Evolutionary conservation across 2,888 invertebrate genomes (phyloP), one percentile per base, ranked within the genome.

Genomic region (Eupithecia subumbrata): DNA sequence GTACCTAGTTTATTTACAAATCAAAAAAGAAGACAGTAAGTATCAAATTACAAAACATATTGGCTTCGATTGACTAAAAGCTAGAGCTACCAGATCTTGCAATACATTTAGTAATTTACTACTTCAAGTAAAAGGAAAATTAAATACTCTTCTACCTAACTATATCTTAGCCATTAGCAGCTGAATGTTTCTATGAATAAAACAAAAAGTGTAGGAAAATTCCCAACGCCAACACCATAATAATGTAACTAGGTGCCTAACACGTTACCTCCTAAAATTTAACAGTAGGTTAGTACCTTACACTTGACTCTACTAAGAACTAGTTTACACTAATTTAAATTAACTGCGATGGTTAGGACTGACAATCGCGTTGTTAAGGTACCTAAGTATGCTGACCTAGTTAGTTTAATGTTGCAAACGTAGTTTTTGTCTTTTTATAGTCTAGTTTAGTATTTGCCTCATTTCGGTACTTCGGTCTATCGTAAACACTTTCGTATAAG

Each of bases 281-380:
- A 0, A 16, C 30, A 30, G 25, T 60, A 60, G 1, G 25, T 18
- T 45, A 9, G 60, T 63, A 63, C 67, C 18, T 12, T 25, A 37
- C 70, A 45, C 56, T 43, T 43, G 66, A 75, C 71, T 56, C 18
- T 48, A 48, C 18, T 45, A 40, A 40, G 11, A 43, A 77, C 77
- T 72, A 74, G 72, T 72, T 72, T 67, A 63, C 40, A 76, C 77
- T 72, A 77, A 74, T 69, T 56, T 25, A 43, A 74, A 74, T 72
- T 70, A 70, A 70, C 69, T n/a, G 25, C 68, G 64, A 43, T 69
- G 64, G 52, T 60, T 12, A 60, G 22, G 40, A 73, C 37, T 60
- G 63, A 52, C 45, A 30, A 56, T 30, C 56, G 34, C 71, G 16
- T 16, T 43, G 63, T 63, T 69, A 43, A 71, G 14, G 43, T 70